Conservation (phyloP, 2,888 invertebrate species). For the Deilephila elpenor region DNA sequence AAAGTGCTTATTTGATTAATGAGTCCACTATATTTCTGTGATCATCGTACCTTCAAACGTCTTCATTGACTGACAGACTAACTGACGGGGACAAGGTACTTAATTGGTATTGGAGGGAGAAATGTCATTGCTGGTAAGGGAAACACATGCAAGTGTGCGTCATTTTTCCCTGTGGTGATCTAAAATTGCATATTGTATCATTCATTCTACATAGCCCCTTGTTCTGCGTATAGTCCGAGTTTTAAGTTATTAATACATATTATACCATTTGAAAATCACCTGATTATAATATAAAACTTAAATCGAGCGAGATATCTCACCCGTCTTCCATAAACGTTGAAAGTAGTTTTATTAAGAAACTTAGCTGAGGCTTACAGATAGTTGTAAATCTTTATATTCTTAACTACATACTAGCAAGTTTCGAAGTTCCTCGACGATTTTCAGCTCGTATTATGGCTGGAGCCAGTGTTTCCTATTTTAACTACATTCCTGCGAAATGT, state of each 20-base stretch:
- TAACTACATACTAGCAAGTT: conserved; percentile 27
- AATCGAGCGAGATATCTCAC: not conserved
- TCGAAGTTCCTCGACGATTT: not conserved
- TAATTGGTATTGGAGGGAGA: no score
- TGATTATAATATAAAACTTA: not conserved
- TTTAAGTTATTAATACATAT: not conserved
- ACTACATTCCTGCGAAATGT: not conserved
- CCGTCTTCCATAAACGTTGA: conserved; percentile 23
- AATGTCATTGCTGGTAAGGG: no score
- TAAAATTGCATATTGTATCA: no score
- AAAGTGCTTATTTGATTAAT: no score
- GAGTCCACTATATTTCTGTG: no score
- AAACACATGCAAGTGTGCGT: no score
- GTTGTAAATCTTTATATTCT: conserved; percentile 52
- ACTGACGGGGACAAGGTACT: no score
- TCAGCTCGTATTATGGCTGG: not conserved
- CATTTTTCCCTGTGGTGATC: no score
- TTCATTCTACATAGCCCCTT: no score
- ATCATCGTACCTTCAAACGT: no score
- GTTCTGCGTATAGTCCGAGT: not conserved
- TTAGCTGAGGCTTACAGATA: conserved; percentile 45
- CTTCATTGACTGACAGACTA: no score
- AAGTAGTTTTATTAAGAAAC: conserved; percentile 45
- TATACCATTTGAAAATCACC: not conserved
- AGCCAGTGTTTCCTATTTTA: conserved; percentile 7